phyloP scores from a whole-genome alignment of 2,113 vertebrate genomes.

The Picathartes gymnocephalus region DNA sequence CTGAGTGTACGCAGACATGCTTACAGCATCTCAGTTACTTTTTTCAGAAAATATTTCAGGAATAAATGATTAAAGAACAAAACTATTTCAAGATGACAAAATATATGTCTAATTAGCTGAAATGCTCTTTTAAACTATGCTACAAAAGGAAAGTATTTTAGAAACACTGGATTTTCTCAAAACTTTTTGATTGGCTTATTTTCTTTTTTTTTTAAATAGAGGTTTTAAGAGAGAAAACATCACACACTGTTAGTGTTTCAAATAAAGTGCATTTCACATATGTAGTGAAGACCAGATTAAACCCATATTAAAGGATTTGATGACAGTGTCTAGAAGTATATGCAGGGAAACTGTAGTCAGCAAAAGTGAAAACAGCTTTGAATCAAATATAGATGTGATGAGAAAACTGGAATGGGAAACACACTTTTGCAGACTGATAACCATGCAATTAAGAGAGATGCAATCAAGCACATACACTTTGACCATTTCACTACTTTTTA shows the following conservation, averaged over 20 bases:
- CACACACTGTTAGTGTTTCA: background rate
- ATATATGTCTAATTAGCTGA: background rate
- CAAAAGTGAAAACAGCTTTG: background rate
- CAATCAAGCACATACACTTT: conserved; percentile 41
- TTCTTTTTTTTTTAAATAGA: background rate
- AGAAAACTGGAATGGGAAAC: background rate
- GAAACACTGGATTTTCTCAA: background rate
- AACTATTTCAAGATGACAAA: background rate
- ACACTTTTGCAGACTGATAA: background rate
- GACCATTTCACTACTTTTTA: background rate
- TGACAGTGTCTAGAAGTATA: background rate
- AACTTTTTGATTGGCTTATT: background rate
- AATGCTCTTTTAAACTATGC: background rate
- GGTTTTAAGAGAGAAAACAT: background rate
- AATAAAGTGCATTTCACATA: background rate
- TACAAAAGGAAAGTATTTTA: background rate
- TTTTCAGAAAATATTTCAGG: background rate
- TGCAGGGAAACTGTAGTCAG: background rate
- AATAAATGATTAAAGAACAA: background rate
- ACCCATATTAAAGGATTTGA: background rate
- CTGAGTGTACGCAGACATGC: background rate
- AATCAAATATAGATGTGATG: background rate
- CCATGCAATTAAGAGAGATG: conserved; percentile 45
- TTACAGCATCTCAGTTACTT: background rate
- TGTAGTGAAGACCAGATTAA: background rate